Base-by-base conservation (phyloP, 2,797 vertebrate species). In the Sternotherus odoratus region DNA sequence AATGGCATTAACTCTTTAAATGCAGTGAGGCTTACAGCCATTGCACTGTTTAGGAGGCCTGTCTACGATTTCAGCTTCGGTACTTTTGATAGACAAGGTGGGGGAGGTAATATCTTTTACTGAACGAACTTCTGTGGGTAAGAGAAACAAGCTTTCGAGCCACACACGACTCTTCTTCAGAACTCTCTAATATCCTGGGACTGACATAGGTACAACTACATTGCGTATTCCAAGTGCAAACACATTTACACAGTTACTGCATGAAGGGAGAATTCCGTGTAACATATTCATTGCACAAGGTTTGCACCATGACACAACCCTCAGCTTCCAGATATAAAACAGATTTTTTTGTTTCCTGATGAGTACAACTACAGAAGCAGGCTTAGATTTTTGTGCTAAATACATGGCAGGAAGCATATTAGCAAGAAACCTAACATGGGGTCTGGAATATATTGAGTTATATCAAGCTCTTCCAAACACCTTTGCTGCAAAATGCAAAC, bases 381-480 rank as follows among this genome's bases (percentile, higher is more conserved):
- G 77, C 66, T 63, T 79, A 39, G 39, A 81, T 82, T 85, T 81
- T 87, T 85, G 46, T 83, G 66, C 46, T 85, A 85, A 83, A 82
- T 72, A 87, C 86, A 56, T 17, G 77, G 77, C 75, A 87, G 85
- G 85, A 50, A 82, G 36, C 50, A 30, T 2, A 60, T 82, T 57
- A 93, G 86, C 63, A 90, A 80, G 82, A 46, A 93, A 88, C 30
- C 83, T 93, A 87, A 69, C 1, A 1, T 60, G 43, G 43, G 16
- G 83, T 77, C 86, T 89, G 87, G 91, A 89, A 90, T 79, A 82
- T 2, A 53, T n/a, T 46, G 48, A 95, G 83, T 87, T 86, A 75
- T 75, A 74, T 83, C 91, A 77, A 43, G 39, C 79, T 63, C 36
- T 90, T 86, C 88, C 39, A 92, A 43, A 39, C 78, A 77, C 72